Percentiles rank a stretch among this genome's conserved stretches.
phyloP scores from a whole-genome alignment of 2,113 vertebrate species.

The Proteles cristata region DNA sequence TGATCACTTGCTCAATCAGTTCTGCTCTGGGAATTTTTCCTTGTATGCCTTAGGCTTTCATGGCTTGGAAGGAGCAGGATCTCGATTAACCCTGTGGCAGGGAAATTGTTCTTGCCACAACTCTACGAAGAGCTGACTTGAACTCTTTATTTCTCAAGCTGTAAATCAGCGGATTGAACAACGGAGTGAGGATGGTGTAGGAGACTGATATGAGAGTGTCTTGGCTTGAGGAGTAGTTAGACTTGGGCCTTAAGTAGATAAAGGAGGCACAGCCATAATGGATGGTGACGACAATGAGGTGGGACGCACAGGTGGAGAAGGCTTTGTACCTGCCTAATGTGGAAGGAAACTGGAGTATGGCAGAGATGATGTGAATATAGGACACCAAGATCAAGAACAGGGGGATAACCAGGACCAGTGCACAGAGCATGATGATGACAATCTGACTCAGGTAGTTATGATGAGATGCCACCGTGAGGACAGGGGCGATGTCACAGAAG shows the following conservation, averaged over 20 bases:
- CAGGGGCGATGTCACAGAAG: constrained; percentile 78
- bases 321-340: constrained; percentile 57
- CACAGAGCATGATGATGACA: constrained; percentile 66
- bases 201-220: constrained; percentile 71
- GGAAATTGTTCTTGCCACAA: constrained; percentile 15
- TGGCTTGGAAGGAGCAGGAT: background rate
- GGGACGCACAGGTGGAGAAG: constrained; percentile 76
- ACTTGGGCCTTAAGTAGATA: constrained; percentile 69
- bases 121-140: constrained; percentile 62
- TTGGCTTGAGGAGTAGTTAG: constrained; percentile 53
- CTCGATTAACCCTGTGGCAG: background rate
- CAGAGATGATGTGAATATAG: constrained; percentile 60
- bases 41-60: background rate
- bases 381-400: constrained; percentile 69
- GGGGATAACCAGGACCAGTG: constrained; percentile 57
- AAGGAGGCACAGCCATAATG: constrained; percentile 75
- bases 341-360: constrained; percentile 70
- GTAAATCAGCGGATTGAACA: constrained; percentile 75
- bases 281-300: constrained; percentile 69
- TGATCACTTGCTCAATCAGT: background rate
- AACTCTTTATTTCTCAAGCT: constrained; percentile 78
- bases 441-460: constrained; percentile 36
- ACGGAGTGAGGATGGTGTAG: constrained; percentile 72
- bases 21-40: background rate
- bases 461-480: constrained; percentile 63